These are phyloP conservation scores for Cassiopea andromeda DNA, from an alignment of 30 jellyfish, hydroid and myxozoan genomes.

Conservation along the genomic window DNA sequence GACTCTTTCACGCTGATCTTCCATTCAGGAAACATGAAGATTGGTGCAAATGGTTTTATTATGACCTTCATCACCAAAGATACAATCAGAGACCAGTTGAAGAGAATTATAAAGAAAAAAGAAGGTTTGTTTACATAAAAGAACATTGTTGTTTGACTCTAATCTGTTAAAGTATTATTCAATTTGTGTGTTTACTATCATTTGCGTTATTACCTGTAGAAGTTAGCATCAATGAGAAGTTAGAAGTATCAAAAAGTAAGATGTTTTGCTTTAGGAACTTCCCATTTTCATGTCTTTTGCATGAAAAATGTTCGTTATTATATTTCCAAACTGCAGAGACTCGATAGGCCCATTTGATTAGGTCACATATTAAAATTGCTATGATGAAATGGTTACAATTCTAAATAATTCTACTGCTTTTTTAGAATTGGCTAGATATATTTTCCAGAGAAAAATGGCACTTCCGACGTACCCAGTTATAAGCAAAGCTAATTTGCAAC, in stretches of 20 bases:
- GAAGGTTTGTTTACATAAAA: slow-evolving; percentile 20
- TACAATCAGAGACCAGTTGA: slow-evolving; percentile 33
- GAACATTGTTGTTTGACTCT: neutral
- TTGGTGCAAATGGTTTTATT: slow-evolving; percentile 78
- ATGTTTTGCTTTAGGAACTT: too few species aligned
- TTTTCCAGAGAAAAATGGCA: neutral
- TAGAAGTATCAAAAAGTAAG: too few species aligned
- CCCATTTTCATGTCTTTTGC: too few species aligned
- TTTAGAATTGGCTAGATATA: neutral
- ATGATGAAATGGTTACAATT: too few species aligned
- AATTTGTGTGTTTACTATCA: too few species aligned
- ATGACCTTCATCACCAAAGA: slow-evolving; percentile 71
- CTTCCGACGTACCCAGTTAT: neutral
- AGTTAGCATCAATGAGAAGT: too few species aligned
- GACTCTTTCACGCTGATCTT: slow-evolving; percentile 61
- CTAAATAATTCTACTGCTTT: neutral
- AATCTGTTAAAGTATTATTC: too few species aligned
- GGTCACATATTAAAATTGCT: too few species aligned
- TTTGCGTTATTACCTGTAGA: too few species aligned
- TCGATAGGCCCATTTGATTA: too few species aligned
- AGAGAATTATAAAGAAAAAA: slow-evolving; percentile 5
- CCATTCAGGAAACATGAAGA: slow-evolving; percentile 67
- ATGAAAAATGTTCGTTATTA: too few species aligned
- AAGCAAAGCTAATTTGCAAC: neutral
- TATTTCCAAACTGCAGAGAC: too few species aligned